Evolutionary conservation across 1,140 invertebrate genomes (phyloP).

Genomic region (Eciton burchellii): DNA sequence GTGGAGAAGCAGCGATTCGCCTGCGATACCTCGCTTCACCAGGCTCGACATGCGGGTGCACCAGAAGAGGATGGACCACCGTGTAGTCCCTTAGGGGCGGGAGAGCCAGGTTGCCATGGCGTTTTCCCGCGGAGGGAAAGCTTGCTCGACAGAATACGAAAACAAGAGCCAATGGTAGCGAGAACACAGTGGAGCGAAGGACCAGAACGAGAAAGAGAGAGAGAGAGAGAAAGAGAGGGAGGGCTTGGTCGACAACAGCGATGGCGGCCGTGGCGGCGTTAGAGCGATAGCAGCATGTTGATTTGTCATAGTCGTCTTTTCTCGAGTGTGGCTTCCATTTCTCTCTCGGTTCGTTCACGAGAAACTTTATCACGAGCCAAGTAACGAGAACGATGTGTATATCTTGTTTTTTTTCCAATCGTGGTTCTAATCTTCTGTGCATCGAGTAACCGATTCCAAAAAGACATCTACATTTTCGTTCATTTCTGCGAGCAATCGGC

Average conservation of each 20-base stretch:
- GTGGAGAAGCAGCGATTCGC: slow-evolving; percentile 80
- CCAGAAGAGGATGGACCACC: slow-evolving; percentile 76
- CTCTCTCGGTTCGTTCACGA: neutral
- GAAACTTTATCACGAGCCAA: slow-evolving; percentile 31
- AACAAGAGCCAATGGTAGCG: neutral
- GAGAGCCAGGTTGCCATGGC: slow-evolving; percentile 15
- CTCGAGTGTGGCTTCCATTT: slow-evolving; percentile 27
- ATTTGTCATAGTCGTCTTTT: slow-evolving; percentile 4
- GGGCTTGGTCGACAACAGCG: too few species aligned
- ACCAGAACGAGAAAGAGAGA: too few species aligned
- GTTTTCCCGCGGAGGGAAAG: neutral
- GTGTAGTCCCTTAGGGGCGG: slow-evolving; percentile 69
- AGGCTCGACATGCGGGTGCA: slow-evolving; percentile 77
- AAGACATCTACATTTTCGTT: neutral
- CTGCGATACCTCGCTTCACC: slow-evolving; percentile 80
- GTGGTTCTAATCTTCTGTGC: neutral
- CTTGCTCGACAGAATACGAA: neutral
- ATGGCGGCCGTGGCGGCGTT: neutral
- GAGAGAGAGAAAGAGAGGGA: too few species aligned
- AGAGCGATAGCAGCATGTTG: neutral
- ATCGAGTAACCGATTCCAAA: slow-evolving; percentile 14
- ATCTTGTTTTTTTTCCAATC: neutral
- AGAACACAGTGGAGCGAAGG: too few species aligned
- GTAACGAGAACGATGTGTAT: neutral
- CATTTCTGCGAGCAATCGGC: slow-evolving; percentile 8